Evolutionary conservation across 2,888 invertebrate species (phyloP), one percentile per base, ranked within the genome.

Genomic region (Strigamia crassipes): DNA sequence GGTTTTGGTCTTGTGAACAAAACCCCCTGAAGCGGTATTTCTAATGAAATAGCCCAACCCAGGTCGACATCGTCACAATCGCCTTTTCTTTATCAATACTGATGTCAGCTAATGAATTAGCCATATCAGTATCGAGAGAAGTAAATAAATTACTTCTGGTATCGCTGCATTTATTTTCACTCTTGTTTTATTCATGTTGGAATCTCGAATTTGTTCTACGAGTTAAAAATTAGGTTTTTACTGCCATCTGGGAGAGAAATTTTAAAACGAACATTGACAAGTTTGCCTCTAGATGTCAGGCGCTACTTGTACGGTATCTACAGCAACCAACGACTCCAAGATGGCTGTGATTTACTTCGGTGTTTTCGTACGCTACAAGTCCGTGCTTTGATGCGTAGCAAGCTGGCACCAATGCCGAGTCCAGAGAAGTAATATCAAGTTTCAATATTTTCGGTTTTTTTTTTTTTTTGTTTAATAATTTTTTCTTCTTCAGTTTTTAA

Each of bases 151-250:
- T n/a, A 38, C 5, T n/a, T 13, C n/a, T 38, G 78, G 78, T 38
- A 34, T 34, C 9, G 38, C 41, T 10, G 34, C 38, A 38, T 61
- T 81, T 38, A 56, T 38, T 38, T 81, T 66, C n/a, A 81, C 38
- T 18, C 31, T 81, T 78, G 61, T 81, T 15, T 61, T 66, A 6
- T 86, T 87, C 0, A 89, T 88, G 82, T 89, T 89, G 0, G 88
- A n/a, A n/a, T n/a, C n/a, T n/a, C n/a, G n/a, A n/a, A 88, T 0
- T 86, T 89, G 80, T 84, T 87, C 56, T 88, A 87, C 85, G 66
- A 41, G 51, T 73, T 42, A 56, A 27, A 78, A 78, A 82, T 46
- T 38, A 78, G 23, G 18, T 77, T 0, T 31, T 77, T 27, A 10
- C 31, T 77, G 15, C 56, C 56, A 56, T 56, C 56, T 56, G 18